Evolutionary conservation across 1,140 invertebrate species (phyloP).

Genomic region (Zaprionus capensis): DNA sequence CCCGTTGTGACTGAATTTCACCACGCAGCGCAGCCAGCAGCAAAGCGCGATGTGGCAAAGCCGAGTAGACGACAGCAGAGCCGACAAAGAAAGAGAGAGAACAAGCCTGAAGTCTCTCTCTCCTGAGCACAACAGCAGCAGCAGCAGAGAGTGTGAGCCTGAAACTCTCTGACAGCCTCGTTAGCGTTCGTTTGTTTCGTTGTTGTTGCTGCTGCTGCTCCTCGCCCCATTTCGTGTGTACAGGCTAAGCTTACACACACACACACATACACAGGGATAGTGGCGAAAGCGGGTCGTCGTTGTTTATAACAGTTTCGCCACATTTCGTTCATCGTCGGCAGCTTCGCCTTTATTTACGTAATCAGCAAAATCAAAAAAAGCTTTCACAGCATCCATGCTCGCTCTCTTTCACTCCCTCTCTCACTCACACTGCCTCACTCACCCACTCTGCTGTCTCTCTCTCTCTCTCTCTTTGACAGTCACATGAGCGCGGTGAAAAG

Average conservation of each 20-base stretch:
- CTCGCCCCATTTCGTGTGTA: slow-evolving; percentile 63
- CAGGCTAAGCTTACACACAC: slow-evolving; percentile 30
- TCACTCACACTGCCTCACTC: slow-evolving; percentile 5
- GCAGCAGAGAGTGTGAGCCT: not conserved
- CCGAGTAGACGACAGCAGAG: not conserved
- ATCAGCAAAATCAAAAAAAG: slow-evolving; percentile 77
- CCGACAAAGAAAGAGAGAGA: not conserved
- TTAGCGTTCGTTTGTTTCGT: slow-evolving; percentile 40
- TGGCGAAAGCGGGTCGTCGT: slow-evolving; percentile 31
- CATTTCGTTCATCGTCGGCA: slow-evolving; percentile 24
- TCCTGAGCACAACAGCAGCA: not conserved
- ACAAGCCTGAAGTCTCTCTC: not conserved
- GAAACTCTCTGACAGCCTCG: slow-evolving; percentile 45
- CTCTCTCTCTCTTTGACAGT: slow-evolving; percentile 45
- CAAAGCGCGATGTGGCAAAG: slow-evolving; percentile 28
- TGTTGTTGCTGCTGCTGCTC: slow-evolving; percentile 29
- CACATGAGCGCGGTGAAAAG: slow-evolving; percentile 79
- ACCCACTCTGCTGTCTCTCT: slow-evolving; percentile 12
- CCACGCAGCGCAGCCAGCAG: slow-evolving; percentile 58
- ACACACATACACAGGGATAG: slow-evolving; percentile 18
- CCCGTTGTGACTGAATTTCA: slow-evolving; percentile 84
- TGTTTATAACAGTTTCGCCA: slow-evolving; percentile 5
- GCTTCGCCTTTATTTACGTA: slow-evolving; percentile 83
- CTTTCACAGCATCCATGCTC: slow-evolving; percentile 54
- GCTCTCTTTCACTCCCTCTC: slow-evolving; percentile 18